phyloP scores from a whole-genome alignment of 2,888 invertebrate species.

The Leptopterna dolabrata region DNA sequence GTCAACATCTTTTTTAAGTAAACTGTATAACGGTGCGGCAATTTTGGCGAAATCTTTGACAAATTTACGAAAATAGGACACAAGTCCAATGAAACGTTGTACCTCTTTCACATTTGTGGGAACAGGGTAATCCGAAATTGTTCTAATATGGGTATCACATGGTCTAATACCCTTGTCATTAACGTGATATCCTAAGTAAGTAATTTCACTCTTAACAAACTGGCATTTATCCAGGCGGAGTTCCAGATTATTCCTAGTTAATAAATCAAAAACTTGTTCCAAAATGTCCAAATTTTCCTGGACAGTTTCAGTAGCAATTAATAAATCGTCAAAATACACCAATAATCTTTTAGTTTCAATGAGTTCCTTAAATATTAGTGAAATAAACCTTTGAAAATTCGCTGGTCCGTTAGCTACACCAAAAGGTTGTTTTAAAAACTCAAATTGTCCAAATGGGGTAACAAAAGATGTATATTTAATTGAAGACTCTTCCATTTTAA shows the following conservation, averaged over 20 bases:
- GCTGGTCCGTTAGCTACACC: conserved; percentile 18
- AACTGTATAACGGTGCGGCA: not conserved
- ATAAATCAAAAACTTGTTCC: not conserved
- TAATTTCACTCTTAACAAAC: not conserved
- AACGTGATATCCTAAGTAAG: not conserved
- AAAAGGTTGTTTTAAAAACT: conserved; percentile 29
- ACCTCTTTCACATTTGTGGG: not conserved
- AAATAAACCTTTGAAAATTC: conserved; percentile 5
- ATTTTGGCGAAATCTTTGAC: not conserved
- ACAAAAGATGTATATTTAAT: too few relatives aligned
- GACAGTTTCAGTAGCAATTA: not conserved
- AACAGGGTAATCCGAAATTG: not conserved
- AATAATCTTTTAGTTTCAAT: too few relatives aligned
- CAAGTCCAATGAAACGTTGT: not conserved
- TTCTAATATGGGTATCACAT: not conserved
- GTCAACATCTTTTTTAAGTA: not conserved
- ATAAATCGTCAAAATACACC: not conserved
- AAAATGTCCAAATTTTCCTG: too few relatives aligned
- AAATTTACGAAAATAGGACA: not conserved
- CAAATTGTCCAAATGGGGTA: too few relatives aligned
- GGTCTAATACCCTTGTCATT: not conserved
- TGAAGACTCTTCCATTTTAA: too few relatives aligned
- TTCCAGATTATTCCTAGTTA: not conserved
- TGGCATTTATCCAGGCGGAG: not conserved
- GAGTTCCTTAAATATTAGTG: conserved; percentile 6